A percentile compares a stretch with the other conserved stretches of the same genome.
Conservation (phyloP, 2,113 vertebrate species). For the Bubo scandiacus region DNA sequence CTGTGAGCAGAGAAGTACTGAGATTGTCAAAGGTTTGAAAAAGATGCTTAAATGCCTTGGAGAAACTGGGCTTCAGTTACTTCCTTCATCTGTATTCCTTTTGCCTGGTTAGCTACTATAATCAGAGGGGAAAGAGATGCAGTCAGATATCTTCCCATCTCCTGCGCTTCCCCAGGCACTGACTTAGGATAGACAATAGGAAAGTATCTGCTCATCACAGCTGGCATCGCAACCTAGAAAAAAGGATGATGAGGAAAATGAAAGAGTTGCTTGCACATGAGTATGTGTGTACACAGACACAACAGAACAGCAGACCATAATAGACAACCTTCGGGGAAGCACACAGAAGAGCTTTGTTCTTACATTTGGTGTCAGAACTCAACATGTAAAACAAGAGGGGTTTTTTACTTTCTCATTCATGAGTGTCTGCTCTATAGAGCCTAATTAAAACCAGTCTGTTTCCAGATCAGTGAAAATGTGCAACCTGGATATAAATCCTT, state of each 20-base stretch:
- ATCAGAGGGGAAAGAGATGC: background rate
- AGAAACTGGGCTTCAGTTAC: background rate
- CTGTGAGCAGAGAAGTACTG: background rate
- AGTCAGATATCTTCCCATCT: background rate
- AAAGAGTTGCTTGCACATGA: background rate
- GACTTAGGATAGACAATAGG: background rate
- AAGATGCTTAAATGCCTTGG: background rate
- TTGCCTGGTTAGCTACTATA: background rate
- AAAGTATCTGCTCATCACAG: background rate
- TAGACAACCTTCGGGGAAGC: background rate
- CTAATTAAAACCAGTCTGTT: background rate
- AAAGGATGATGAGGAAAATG: background rate
- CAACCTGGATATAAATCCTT: background rate
- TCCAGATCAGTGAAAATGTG: background rate
- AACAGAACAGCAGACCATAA: background rate
- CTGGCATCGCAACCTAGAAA: background rate
- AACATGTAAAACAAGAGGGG: background rate
- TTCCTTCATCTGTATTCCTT: background rate
- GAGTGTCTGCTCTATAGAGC: background rate
- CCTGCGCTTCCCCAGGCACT: background rate
- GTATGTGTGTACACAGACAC: background rate
- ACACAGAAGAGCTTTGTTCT: background rate
- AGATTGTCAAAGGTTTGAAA: background rate
- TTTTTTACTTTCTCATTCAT: background rate
- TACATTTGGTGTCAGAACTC: background rate